These are phyloP conservation scores for Microtus ochrogaster DNA, from an alignment of 2,113 vertebrate species.

Conservation along the genomic window DNA sequence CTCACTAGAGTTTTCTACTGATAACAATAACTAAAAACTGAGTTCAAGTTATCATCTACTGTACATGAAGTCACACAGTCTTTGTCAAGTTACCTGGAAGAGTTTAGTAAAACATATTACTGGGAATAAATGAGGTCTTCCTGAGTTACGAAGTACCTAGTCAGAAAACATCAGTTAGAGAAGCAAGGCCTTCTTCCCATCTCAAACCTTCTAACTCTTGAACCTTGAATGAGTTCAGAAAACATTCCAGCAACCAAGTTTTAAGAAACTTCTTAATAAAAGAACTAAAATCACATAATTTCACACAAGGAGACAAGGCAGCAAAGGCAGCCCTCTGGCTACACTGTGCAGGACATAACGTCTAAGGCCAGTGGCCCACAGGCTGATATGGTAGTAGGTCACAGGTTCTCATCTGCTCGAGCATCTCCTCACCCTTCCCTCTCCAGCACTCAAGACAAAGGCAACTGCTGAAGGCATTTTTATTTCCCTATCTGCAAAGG, in stretches of 20 bases:
- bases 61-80: slow-evolving; percentile 71
- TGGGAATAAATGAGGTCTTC: slow-evolving; percentile 73
- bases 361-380: not conserved
- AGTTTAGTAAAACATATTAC: slow-evolving; percentile 82
- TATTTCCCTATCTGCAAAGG: not conserved
- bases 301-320: not conserved
- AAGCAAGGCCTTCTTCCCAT: slow-evolving; percentile 72
- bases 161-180: slow-evolving; percentile 80
- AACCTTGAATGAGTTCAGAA: slow-evolving; percentile 47
- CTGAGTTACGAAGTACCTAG: slow-evolving; percentile 76
- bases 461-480: not conserved
- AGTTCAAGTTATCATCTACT: slow-evolving; percentile 76
- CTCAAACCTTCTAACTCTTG: slow-evolving; percentile 61
- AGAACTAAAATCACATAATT: slow-evolving; percentile 6
- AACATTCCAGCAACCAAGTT: slow-evolving; percentile 26
- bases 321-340: not conserved
- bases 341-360: not conserved
- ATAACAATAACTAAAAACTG: slow-evolving; percentile 72
- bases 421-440: not conserved
- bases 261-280: slow-evolving; percentile 34
- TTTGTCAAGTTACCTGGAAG: slow-evolving; percentile 80
- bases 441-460: not conserved
- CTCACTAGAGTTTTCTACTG: slow-evolving; percentile 80
- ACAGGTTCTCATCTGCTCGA: not conserved
- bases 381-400: not conserved